A percentile compares a stretch with the other conserved stretches of the same genome.
Evolutionary conservation across 92 coral and sea anemone species (phyloP).

Genomic region (Paramuricea clavata): DNA sequence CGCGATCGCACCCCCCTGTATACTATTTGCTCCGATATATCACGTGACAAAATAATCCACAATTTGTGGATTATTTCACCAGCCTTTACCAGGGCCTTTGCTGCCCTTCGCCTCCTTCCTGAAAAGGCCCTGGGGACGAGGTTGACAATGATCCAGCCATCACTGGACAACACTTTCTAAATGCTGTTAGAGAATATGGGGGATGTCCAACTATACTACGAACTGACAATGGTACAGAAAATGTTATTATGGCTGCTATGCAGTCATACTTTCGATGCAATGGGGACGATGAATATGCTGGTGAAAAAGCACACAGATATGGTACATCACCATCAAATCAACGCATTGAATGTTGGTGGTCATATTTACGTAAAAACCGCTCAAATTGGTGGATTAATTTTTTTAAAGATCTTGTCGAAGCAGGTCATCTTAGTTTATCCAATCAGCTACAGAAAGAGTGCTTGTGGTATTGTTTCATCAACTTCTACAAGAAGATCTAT

Average conservation of each 20-base stretch:
- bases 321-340: conserved; percentile 45
- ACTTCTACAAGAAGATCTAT: conserved; percentile 3
- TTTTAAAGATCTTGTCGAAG: conserved; percentile 39
- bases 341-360: conserved; percentile 35
- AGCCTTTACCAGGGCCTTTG: too few relatives aligned
- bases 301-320: conserved; percentile 20
- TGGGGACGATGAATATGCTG: conserved; percentile 30
- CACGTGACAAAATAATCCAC: too few relatives aligned
- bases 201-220: conserved; percentile 34
- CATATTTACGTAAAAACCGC: conserved; percentile 16
- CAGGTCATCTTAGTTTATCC: background rate
- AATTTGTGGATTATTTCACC: too few relatives aligned
- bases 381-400: conserved; percentile 33
- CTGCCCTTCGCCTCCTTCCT: too few relatives aligned
- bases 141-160: conserved; percentile 42
- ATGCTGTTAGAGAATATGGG: conserved; percentile 28
- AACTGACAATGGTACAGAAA: conserved; percentile 41
- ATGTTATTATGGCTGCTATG: conserved; percentile 38
- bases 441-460: conserved; percentile 13
- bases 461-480: conserved; percentile 27
- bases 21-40: too few relatives aligned
- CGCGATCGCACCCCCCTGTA: too few relatives aligned
- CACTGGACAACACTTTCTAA: conserved; percentile 27
- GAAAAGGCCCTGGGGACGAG: too few relatives aligned
- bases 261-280: conserved; percentile 35